Evolutionary conservation across 2,888 invertebrate genomes (phyloP), one percentile per base, ranked within the genome.

Genomic region (Chironomus riparius): DNA sequence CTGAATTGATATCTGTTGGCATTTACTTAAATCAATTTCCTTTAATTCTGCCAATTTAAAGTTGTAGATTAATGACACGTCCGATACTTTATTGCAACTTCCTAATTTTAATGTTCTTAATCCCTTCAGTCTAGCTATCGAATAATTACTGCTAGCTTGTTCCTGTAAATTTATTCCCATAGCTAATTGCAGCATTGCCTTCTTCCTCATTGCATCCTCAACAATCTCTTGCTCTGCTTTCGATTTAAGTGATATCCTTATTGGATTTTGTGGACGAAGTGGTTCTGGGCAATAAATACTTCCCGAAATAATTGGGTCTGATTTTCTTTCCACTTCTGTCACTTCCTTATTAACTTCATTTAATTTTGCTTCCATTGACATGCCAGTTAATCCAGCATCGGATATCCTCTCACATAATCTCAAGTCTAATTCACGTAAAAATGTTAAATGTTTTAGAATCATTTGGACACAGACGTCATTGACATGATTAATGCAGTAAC

Each of bases 371-470:
- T 85, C 81, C 80, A 85, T 86, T 5, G 86, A 86, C 86, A 90
- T 89, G 28, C 90, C 90, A 18, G 91, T 90, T 15, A 92, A 82
- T 0, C 91, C 92, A 47, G 87, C 87, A 83, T 92, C 92, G 10
- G 90, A 89, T 47, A 84, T 79, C 82, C 87, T 87, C 78, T 87
- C 87, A 83, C 92, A 92, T 80, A 88, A 88, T 78, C 89, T 88
- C 77, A 92, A 82, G 77, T 87, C 87, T 68, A 92, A 85, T 22
- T 84, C 86, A 61, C 87, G 85, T 62, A 92, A 83, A 78, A 85
- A 82, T 15, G 86, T 81, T 79, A 91, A 86, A 79, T 90, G 86
- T 79, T 88, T 87, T 77, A 91, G 89, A 78, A 92, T 87, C 62
- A 87, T 87, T 84, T 91, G 89, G 74, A 91, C 85, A 18, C 88